These are phyloP conservation scores for Dufourea novaeangliae DNA, from an alignment of 1,140 invertebrate species.

Conservation along the genomic window DNA sequence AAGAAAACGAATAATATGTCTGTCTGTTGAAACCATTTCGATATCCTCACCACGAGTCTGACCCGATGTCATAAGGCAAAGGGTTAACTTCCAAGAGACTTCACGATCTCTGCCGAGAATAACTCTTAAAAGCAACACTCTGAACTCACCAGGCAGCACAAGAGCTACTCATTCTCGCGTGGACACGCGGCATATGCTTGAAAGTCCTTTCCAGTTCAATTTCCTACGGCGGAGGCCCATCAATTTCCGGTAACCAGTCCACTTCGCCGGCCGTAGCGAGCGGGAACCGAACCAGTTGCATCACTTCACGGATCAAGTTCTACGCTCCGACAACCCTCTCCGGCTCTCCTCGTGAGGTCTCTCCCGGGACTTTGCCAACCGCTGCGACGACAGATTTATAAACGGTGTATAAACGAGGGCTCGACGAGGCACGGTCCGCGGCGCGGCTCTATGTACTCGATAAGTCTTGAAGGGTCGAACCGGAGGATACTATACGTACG, in stretches of 20 bases:
- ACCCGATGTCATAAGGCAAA: no score
- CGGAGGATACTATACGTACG: slow-evolving; percentile 46
- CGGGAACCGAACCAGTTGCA: slow-evolving; percentile 9
- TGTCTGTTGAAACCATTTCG: no score
- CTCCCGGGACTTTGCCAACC: neutral
- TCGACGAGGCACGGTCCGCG: slow-evolving; percentile 21
- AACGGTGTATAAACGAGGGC: slow-evolving; percentile 37
- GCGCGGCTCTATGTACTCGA: slow-evolving; percentile 55
- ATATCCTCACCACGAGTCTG: no score
- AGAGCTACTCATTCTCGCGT: neutral
- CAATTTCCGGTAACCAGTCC: slow-evolving; percentile 21
- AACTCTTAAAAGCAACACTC: no score
- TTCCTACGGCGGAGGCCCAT: neutral
- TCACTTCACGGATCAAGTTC: slow-evolving; percentile 29
- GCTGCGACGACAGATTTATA: slow-evolving; percentile 52
- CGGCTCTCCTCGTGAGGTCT: neutral
- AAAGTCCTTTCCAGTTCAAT: neutral
- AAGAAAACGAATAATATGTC: no score
- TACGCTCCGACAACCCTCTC: neutral
- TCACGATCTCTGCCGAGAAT: no score
- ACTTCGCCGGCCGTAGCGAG: neutral
- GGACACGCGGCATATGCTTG: neutral
- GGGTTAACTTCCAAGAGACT: no score
- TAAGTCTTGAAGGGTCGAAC: slow-evolving; percentile 55
- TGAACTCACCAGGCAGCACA: no score